Conservation (phyloP, 2,113 vertebrate species). For the Notothenia coriiceps region DNA sequence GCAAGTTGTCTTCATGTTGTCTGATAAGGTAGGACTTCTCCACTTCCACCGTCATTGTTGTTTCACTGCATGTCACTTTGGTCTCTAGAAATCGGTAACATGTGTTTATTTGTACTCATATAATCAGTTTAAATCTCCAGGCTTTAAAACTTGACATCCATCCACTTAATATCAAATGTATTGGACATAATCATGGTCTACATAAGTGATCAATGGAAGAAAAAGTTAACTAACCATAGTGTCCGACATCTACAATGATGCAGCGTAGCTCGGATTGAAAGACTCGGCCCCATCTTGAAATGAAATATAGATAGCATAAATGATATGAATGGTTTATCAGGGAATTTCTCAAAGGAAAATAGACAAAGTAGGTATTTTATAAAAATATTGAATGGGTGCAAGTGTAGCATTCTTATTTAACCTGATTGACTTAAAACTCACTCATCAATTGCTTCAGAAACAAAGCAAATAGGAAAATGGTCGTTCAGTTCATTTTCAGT, state of each 20-base stretch:
- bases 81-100: slow-evolving; percentile 14
- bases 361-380: too few species aligned
- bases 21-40: slow-evolving; percentile 42
- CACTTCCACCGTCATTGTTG: slow-evolving; percentile 59
- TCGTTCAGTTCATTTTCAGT: slow-evolving; percentile 43
- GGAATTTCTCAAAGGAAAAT: too few species aligned
- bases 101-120: background rate
- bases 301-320: background rate
- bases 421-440: slow-evolving; percentile 28
- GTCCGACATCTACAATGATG: slow-evolving; percentile 50
- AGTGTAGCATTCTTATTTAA: too few species aligned
- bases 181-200: background rate
- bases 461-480: slow-evolving; percentile 71
- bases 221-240: slow-evolving; percentile 29
- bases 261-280: slow-evolving; percentile 75
- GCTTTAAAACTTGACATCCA: background rate
- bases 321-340: background rate
- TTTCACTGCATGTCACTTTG: slow-evolving; percentile 58
- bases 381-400: too few species aligned
- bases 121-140: background rate
- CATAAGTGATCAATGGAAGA: background rate
- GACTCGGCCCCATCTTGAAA: background rate
- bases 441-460: slow-evolving; percentile 57
- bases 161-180: background rate
- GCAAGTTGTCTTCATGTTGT: slow-evolving; percentile 53